Percentiles rank a stretch among this genome's conserved stretches.
phyloP scores from a whole-genome alignment of 2,113 vertebrate genomes.

The Candoia aspera region DNA sequence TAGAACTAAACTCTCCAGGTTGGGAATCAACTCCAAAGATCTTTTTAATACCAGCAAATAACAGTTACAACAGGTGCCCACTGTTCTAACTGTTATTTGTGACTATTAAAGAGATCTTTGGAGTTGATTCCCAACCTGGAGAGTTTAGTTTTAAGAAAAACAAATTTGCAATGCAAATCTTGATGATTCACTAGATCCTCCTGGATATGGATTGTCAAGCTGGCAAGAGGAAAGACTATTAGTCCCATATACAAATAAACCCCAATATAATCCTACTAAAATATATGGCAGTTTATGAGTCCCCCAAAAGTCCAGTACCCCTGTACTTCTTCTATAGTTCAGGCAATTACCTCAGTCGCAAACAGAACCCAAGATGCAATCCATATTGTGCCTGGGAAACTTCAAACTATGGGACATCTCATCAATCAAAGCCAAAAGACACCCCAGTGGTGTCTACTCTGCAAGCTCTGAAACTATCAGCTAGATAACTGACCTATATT shows the following conservation, averaged over 20 bases:
- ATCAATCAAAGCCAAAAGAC: constrained; percentile 16
- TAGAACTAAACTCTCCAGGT: neutral
- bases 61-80: no score
- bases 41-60: neutral
- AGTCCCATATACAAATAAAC: neutral
- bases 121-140: no score
- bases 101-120: no score
- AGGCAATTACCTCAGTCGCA: neutral
- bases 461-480: neutral
- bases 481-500: constrained; percentile 17
- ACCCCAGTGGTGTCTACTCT: constrained; percentile 7
- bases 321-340: neutral
- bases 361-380: constrained; percentile 6
- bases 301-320: neutral
- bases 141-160: no score
- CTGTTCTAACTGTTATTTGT: no score
- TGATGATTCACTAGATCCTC: neutral
- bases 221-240: neutral
- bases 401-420: constrained; percentile 15
- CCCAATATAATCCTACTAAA: neutral
- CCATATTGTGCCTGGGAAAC: constrained; percentile 6
- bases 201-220: neutral
- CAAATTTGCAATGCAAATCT: neutral
- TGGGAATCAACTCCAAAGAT: neutral
- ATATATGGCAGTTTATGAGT: neutral